Base-by-base conservation (phyloP, 2,888 invertebrate species). In the Oxyteleia sp. region DNA sequence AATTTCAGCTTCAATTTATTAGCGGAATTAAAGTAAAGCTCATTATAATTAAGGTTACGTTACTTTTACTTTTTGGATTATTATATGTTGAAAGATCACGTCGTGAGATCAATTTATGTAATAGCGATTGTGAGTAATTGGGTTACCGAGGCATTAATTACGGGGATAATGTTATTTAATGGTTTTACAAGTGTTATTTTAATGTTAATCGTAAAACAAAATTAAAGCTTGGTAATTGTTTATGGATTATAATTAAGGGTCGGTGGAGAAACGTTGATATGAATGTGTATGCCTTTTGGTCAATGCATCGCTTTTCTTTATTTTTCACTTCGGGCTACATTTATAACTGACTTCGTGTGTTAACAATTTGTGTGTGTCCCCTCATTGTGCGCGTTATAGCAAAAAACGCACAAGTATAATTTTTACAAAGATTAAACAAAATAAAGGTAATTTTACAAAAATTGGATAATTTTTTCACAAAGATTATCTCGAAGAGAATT, bases 11-110 rank as follows among this genome's bases (percentile, higher is more conserved):
- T 32, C 64, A 53, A n/a, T 68, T 74, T 80, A 72, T 80, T 59
- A 64, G 43, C 57, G 45, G 53, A 61, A 80, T 68, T 23, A 68
- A 68, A 66, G 57, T 71, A 74, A 80, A 80, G 53, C 74, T 61
- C 68, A 29, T 66, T 80, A 53, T 29, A 23, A 80, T 74, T 43
- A 41, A 68, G 38, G 49, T 15, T 45, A 15, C 47, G 51, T 51
- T 63, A 53, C 74, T 72, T 68, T 80, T 80, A 80, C 80, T 80
- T 80, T 80, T 80, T 80, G 57, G 63, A 72, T 80, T 80, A 74
- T 80, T 80, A 43, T 53, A 74, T 41, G 80, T 66, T 74, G 68
- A 80, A 80, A 66, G 72, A 80, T 47, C 72, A 45, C 66, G 80
- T 72, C 66, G 66, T 66, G 32, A 66, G 71, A 59, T 59, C 57